phyloP scores from a whole-genome alignment of 2,797 vertebrate species.

The Artibeus jamaicensis region DNA sequence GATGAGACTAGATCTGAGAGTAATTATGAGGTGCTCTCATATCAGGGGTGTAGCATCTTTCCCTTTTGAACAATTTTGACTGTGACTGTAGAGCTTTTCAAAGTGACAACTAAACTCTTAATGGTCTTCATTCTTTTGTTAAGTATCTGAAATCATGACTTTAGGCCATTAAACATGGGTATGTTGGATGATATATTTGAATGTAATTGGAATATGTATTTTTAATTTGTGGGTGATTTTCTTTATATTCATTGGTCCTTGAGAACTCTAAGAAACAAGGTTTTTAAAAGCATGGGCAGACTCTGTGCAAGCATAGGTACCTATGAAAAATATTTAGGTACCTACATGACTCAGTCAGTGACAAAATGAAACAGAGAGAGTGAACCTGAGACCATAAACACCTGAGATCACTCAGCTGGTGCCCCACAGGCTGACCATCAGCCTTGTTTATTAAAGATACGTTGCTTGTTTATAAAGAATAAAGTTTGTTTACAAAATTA shows the following conservation, averaged over 20 bases:
- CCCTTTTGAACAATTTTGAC: neutral
- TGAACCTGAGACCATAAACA: neutral
- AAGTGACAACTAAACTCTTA: neutral
- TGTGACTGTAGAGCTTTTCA: neutral
- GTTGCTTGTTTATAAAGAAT: neutral
- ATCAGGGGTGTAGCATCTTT: neutral
- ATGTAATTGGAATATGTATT: neutral
- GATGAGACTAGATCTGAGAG: neutral
- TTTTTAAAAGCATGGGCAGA: neutral
- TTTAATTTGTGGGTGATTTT: neutral
- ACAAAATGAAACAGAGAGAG: neutral
- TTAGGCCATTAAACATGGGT: neutral
- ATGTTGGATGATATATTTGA: neutral
- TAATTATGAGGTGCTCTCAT: neutral
- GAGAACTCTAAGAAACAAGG: neutral
- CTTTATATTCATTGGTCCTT: neutral
- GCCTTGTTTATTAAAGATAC: neutral
- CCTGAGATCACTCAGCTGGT: neutral
- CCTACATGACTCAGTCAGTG: neutral
- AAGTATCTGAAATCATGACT: neutral
- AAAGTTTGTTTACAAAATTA: neutral
- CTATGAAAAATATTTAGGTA: neutral
- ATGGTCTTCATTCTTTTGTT: neutral
- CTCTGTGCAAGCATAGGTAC: neutral
- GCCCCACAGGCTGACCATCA: neutral